phyloP scores from a whole-genome alignment of 2,888 invertebrate species.

The Pycnomerus fuliginosus region DNA sequence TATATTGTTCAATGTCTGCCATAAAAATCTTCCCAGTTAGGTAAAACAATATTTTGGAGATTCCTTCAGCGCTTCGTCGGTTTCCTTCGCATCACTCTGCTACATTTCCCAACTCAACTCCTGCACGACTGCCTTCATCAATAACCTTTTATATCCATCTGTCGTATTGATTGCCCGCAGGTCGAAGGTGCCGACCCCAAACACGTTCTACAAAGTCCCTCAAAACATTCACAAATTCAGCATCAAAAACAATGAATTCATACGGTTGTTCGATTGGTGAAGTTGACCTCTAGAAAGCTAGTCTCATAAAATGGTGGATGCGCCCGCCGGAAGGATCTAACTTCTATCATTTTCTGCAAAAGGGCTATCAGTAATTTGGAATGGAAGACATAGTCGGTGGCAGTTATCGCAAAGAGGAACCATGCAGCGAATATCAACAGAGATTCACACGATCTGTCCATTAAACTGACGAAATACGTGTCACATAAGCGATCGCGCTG shows the following conservation, averaged over 20 bases:
- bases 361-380: too few relatives aligned
- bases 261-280: too few relatives aligned
- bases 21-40: too few relatives aligned
- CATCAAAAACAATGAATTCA: too few relatives aligned
- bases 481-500: slow-evolving; percentile 21
- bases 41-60: slow-evolving; percentile 29
- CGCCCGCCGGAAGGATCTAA: too few relatives aligned
- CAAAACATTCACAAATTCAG: too few relatives aligned
- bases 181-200: slow-evolving; percentile 30
- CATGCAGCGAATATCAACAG: slow-evolving; percentile 7
- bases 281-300: too few relatives aligned
- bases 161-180: slow-evolving; percentile 41
- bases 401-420: not conserved
- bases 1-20: too few relatives aligned
- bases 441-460: slow-evolving; percentile 26
- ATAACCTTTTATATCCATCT: slow-evolving; percentile 42
- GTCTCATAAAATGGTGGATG: too few relatives aligned
- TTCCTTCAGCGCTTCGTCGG: slow-evolving; percentile 9
- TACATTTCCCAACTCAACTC: slow-evolving; percentile 30
- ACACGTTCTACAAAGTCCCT: slow-evolving; percentile 1
- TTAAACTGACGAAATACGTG: slow-evolving; percentile 27
- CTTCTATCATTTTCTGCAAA: too few relatives aligned
- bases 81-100: slow-evolving; percentile 26
- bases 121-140: slow-evolving; percentile 35
- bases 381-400: not conserved